Conservation (phyloP, 2,113 vertebrate genomes). For the Scomber colias region DNA sequence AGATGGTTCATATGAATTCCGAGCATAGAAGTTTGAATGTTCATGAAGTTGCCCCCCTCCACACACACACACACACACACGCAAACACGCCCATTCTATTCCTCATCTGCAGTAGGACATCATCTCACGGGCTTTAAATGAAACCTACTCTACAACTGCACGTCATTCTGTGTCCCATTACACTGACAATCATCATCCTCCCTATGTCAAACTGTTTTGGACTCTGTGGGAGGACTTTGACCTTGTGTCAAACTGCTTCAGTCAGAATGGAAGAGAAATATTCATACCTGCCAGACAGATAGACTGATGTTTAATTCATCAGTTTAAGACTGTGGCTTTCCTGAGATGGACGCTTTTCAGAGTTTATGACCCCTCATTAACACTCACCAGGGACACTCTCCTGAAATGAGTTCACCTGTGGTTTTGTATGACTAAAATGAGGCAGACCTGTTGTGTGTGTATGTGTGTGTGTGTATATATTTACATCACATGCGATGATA, state of each 20-base stretch:
- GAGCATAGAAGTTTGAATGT: conserved; percentile 20
- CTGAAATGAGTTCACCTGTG: conserved; percentile 44
- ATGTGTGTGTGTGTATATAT: not conserved
- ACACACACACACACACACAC: conserved; percentile 15
- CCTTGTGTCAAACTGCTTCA: conserved; percentile 69
- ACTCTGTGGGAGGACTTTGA: conserved; percentile 66
- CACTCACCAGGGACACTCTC: conserved; percentile 54
- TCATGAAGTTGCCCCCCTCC: conserved; percentile 29
- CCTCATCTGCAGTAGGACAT: conserved; percentile 51
- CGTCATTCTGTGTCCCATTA: conserved; percentile 70
- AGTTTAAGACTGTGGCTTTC: conserved; percentile 65
- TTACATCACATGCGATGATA: not conserved
- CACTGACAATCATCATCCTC: conserved; percentile 64
- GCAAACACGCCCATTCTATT: not conserved
- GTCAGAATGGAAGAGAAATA: conserved; percentile 79
- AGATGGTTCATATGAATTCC: not conserved
- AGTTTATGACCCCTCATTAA: conserved; percentile 80
- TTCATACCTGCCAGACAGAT: conserved; percentile 78
- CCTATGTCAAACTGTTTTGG: conserved; percentile 71
- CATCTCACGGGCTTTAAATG: conserved; percentile 60
- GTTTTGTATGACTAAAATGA: conserved; percentile 10
- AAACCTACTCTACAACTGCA: conserved; percentile 60
- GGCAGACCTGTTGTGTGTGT: conserved; percentile 2
- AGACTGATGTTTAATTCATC: conserved; percentile 83
- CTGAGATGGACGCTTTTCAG: conserved; percentile 65